A percentile compares a stretch with the other conserved stretches of the same genome.
These are phyloP conservation scores for Pachyseris speciosa DNA, from an alignment of 64 coral and sea anemone genomes.

Conservation along the genomic window DNA sequence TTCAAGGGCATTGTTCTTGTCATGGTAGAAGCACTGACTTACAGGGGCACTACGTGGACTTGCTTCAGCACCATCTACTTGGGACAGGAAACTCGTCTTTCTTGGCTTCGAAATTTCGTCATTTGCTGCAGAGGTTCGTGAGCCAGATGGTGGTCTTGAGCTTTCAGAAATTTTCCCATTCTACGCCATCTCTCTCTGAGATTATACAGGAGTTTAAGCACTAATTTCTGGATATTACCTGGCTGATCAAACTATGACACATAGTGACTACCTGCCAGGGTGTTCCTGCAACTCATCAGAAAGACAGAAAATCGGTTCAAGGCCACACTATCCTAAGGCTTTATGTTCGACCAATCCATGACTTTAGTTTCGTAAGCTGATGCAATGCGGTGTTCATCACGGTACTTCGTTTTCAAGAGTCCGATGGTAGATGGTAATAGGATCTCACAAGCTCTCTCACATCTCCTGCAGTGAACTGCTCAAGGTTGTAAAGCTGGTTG, in stretches of 20 bases:
- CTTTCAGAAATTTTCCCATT: not conserved
- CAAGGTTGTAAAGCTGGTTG: slow-evolving; percentile 31
- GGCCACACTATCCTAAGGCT: not conserved
- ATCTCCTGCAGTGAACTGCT: slow-evolving; percentile 51
- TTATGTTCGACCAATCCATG: slow-evolving; percentile 6
- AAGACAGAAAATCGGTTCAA: slow-evolving; percentile 45
- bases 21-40: not conserved
- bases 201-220: slow-evolving; percentile 40
- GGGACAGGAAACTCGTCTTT: not conserved
- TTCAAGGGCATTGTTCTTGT: not conserved
- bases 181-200: slow-evolving; percentile 60
- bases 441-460: slow-evolving; percentile 45
- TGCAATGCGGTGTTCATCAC: slow-evolving; percentile 13
- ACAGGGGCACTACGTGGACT: not conserved
- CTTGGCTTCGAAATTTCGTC: not conserved
- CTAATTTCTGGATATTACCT: slow-evolving; percentile 28
- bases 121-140: not conserved
- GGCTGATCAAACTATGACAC: slow-evolving; percentile 57
- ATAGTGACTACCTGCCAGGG: slow-evolving; percentile 48
- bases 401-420: slow-evolving; percentile 27
- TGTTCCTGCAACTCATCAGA: slow-evolving; percentile 50
- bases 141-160: not conserved
- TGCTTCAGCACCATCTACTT: not conserved
- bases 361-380: slow-evolving; percentile 25
- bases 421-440: slow-evolving; percentile 16